These are phyloP conservation scores for Eulemur mongoz DNA, from an alignment of 2,797 vertebrate species.

Conservation along the genomic window DNA sequence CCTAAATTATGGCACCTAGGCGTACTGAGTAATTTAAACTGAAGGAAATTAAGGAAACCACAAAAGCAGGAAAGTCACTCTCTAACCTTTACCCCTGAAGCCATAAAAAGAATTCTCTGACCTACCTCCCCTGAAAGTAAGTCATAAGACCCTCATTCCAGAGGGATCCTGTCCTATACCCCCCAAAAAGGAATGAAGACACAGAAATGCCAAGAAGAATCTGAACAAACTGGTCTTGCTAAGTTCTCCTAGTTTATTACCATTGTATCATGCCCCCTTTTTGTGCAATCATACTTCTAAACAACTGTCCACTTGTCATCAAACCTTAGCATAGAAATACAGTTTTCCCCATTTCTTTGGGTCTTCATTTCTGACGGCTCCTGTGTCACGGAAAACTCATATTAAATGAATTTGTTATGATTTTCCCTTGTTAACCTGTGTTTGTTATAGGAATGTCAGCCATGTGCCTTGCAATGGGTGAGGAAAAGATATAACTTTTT, in stretches of 20 bases:
- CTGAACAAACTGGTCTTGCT: background rate
- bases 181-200: background rate
- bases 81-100: background rate
- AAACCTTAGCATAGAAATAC: background rate
- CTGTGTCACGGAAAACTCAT: background rate
- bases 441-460: background rate
- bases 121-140: background rate
- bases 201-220: background rate
- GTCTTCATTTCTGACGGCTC: background rate
- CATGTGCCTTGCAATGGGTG: background rate
- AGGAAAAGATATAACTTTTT: background rate
- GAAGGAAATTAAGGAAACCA: background rate
- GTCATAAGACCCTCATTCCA: background rate
- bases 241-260: background rate
- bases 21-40: background rate
- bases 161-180: background rate
- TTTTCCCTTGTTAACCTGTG: background rate
- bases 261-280: background rate
- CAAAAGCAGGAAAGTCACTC: background rate
- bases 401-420: background rate
- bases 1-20: background rate
- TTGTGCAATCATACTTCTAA: background rate
- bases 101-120: background rate
- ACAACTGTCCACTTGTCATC: background rate
- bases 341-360: background rate